Percentiles rank a stretch among this genome's conserved stretches.
These are phyloP conservation scores for Drosophila multiciliata DNA, from an alignment of 2,888 invertebrate genomes.

Conservation along the genomic window DNA sequence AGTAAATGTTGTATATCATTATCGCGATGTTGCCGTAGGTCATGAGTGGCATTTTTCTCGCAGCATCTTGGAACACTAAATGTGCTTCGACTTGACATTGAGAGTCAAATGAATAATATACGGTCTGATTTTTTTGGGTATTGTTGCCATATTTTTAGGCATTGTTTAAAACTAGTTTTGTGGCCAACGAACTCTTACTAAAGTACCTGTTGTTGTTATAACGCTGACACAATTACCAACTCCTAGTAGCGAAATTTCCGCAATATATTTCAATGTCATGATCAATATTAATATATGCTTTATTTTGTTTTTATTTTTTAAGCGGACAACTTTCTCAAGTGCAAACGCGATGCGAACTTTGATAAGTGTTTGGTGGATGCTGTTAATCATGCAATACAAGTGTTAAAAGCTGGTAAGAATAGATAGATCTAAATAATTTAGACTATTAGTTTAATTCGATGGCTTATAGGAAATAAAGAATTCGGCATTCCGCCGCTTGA, in stretches of 20 bases:
- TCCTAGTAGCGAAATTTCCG: slow-evolving; percentile 51
- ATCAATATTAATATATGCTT: slow-evolving; percentile 30
- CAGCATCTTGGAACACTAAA: slow-evolving; percentile 48
- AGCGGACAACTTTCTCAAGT: slow-evolving; percentile 87
- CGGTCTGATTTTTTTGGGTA: slow-evolving; percentile 40
- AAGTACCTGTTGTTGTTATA: slow-evolving; percentile 32
- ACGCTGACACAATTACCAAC: slow-evolving; percentile 63
- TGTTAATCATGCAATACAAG: slow-evolving; percentile 86
- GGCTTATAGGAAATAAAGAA: slow-evolving; percentile 86
- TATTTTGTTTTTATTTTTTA: slow-evolving; percentile 72
- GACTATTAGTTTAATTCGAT: slow-evolving; percentile 20
- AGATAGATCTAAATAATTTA: neutral
- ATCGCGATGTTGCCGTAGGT: slow-evolving; percentile 67
- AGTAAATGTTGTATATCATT: slow-evolving; percentile 2
- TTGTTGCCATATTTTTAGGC: slow-evolving; percentile 33
- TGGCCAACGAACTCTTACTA: slow-evolving; percentile 59
- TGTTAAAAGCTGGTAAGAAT: slow-evolving; percentile 87
- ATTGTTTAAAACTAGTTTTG: slow-evolving; percentile 58
- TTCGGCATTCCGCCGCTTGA: slow-evolving; percentile 88
- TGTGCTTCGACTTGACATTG: slow-evolving; percentile 75
- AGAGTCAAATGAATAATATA: slow-evolving; percentile 58
- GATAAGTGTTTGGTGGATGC: slow-evolving; percentile 87
- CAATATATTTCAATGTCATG: slow-evolving; percentile 66
- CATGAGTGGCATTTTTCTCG: slow-evolving; percentile 54
- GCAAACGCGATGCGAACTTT: slow-evolving; percentile 87